Conservation (phyloP, 92 coral and sea anemone species). For the Epizoanthus stellaris region DNA sequence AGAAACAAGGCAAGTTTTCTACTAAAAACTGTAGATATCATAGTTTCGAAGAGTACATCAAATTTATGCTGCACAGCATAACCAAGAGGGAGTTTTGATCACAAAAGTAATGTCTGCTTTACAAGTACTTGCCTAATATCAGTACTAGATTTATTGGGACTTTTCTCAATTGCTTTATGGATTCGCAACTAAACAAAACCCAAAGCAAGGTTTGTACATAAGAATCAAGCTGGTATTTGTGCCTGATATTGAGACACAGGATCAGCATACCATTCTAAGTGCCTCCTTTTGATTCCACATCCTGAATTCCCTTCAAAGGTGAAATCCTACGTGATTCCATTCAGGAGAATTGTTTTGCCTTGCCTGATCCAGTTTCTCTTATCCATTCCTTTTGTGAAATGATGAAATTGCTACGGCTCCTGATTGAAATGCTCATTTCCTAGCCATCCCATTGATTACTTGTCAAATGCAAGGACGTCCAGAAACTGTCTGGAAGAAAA, state of each 20-base stretch:
- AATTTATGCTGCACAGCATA: background rate
- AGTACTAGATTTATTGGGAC: background rate
- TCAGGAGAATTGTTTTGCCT: slow-evolving; percentile 11
- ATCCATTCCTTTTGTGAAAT: slow-evolving; percentile 36
- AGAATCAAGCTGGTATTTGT: slow-evolving; percentile 25
- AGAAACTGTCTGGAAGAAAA: slow-evolving; percentile 48
- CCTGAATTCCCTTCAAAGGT: slow-evolving; percentile 42
- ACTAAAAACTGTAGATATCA: background rate
- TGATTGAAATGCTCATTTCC: slow-evolving; percentile 41
- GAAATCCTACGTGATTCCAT: slow-evolving; percentile 46
- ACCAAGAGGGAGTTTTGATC: background rate
- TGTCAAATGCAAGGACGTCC: slow-evolving; percentile 43
- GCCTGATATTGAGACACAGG: background rate
- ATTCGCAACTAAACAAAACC: background rate
- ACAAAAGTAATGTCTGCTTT: too few species aligned
- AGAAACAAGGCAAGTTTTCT: background rate
- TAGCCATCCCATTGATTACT: slow-evolving; percentile 47
- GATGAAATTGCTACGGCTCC: slow-evolving; percentile 48
- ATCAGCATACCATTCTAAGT: slow-evolving; percentile 41
- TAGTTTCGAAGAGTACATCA: background rate
- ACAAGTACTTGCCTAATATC: too few species aligned
- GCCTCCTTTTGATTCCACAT: slow-evolving; percentile 36
- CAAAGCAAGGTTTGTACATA: background rate
- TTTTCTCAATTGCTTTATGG: background rate
- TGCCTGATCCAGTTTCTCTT: slow-evolving; percentile 32